These are phyloP conservation scores for Macropodus opercularis DNA, from an alignment of 2,797 vertebrate species.

Conservation along the genomic window DNA sequence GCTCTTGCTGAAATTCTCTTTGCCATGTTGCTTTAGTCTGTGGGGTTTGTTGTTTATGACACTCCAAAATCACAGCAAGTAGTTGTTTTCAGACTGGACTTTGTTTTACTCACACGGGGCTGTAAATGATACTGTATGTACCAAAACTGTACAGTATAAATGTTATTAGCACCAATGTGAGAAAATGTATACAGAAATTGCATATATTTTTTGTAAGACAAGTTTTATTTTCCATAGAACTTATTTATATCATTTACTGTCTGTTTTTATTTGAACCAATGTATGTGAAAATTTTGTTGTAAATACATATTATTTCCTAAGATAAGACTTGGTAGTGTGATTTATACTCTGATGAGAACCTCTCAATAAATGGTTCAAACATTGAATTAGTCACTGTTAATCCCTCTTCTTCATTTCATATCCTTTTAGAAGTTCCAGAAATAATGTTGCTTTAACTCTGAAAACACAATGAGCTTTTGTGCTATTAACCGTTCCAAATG, in stretches of 20 bases:
- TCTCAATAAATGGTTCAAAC: constrained; percentile 97
- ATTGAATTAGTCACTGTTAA: constrained; percentile 61
- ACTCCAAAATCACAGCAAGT: constrained; percentile 56
- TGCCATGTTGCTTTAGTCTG: constrained; percentile 39
- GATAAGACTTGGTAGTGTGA: constrained; percentile 93
- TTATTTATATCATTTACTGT: constrained; percentile 96
- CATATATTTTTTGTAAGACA: constrained; percentile 98
- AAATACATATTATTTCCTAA: constrained; percentile 95
- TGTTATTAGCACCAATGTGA: constrained; percentile 93
- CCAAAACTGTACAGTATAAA: constrained; percentile 93
- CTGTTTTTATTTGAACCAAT: constrained; percentile 89
- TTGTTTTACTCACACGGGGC: constrained; percentile 77
- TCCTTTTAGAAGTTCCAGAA: background rate
- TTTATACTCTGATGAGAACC: constrained; percentile 98
- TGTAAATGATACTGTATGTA: constrained; percentile 85
- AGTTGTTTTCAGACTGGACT: constrained; percentile 75
- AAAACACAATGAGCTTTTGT: background rate
- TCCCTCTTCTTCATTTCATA: constrained; percentile 29
- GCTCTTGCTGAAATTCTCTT: constrained; percentile 45
- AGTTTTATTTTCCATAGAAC: constrained; percentile 99
- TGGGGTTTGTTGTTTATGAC: constrained; percentile 48
- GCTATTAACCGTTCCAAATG: background rate
- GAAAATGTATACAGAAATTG: constrained; percentile 87
- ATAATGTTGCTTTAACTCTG: background rate
- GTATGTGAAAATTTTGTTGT: constrained; percentile 93